phyloP scores from a whole-genome alignment of 2,797 vertebrate species.

The Acanthurus lineatus region DNA sequence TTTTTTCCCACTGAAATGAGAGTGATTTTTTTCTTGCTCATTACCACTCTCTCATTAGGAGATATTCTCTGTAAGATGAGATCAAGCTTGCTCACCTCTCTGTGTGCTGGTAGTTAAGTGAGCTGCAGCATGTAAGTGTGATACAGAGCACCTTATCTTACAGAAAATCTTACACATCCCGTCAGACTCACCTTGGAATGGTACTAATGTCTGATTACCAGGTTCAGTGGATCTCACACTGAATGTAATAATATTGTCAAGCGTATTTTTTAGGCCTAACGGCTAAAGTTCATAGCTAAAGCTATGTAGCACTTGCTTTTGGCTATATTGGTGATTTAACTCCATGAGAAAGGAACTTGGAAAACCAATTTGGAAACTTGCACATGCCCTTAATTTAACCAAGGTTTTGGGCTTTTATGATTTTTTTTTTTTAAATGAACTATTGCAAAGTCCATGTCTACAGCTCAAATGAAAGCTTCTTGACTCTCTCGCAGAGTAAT shows the following conservation, averaged over 20 bases:
- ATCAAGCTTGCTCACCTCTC: constrained; percentile 68
- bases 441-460: constrained; percentile 35
- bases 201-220: constrained; percentile 48
- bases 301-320: not conserved
- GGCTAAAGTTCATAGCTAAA: not conserved
- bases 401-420: constrained; percentile 8
- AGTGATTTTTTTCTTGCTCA: constrained; percentile 62
- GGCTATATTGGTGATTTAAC: not conserved
- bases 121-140: constrained; percentile 53
- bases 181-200: constrained; percentile 52
- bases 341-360: not conserved
- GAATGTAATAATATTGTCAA: constrained; percentile 50
- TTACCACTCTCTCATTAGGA: constrained; percentile 73
- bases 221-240: constrained; percentile 45
- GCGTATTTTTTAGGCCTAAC: constrained; percentile 14
- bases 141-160: constrained; percentile 48
- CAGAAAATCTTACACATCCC: constrained; percentile 59
- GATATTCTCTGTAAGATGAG: constrained; percentile 62
- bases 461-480: constrained; percentile 34
- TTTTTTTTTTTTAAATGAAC: constrained; percentile 5
- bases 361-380: constrained; percentile 19
- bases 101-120: constrained; percentile 57
- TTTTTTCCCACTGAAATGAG: constrained; percentile 42
- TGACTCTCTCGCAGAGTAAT: constrained; percentile 61
- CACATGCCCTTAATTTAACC: not conserved